Conservation (phyloP, 2,797 vertebrate genomes). For the Mustela erminea region DNA sequence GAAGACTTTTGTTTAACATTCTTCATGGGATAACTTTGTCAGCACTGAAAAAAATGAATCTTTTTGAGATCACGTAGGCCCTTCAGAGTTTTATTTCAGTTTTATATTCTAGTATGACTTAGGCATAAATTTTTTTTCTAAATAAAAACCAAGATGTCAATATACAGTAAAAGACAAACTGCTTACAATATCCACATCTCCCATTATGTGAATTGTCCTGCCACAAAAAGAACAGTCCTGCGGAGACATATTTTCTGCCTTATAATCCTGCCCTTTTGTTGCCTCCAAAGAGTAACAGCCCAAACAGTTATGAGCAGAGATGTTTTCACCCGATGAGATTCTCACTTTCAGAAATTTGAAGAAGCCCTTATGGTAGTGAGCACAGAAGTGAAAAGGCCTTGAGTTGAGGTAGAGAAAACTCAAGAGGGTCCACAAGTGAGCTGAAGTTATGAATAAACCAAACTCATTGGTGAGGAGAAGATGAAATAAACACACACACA, state of each 20-base stretch:
- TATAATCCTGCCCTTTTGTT: not conserved
- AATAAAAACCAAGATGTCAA: not conserved
- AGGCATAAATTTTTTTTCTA: not conserved
- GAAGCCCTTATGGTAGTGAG: not conserved
- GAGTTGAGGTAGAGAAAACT: not conserved
- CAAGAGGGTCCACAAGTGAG: not conserved
- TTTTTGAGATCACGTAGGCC: not conserved
- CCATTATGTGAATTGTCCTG: not conserved
- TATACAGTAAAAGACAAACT: not conserved
- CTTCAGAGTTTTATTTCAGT: constrained; percentile 2
- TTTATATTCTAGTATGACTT: not conserved
- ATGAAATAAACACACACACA: not conserved
- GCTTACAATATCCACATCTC: not conserved
- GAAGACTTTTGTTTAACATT: not conserved
- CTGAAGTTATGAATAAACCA: not conserved
- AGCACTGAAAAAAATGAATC: not conserved
- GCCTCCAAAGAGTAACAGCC: not conserved
- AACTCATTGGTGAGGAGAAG: not conserved
- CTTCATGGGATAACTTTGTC: not conserved
- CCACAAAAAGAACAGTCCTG: not conserved
- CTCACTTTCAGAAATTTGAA: not conserved
- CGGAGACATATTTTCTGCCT: not conserved
- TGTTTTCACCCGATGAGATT: not conserved
- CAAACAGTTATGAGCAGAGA: not conserved
- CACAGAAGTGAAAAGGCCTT: not conserved